Percentiles rank a stretch among this genome's conserved stretches.
These are phyloP conservation scores for Microcebus griseorufus DNA, from an alignment of 2,113 vertebrate genomes.

Conservation along the genomic window DNA sequence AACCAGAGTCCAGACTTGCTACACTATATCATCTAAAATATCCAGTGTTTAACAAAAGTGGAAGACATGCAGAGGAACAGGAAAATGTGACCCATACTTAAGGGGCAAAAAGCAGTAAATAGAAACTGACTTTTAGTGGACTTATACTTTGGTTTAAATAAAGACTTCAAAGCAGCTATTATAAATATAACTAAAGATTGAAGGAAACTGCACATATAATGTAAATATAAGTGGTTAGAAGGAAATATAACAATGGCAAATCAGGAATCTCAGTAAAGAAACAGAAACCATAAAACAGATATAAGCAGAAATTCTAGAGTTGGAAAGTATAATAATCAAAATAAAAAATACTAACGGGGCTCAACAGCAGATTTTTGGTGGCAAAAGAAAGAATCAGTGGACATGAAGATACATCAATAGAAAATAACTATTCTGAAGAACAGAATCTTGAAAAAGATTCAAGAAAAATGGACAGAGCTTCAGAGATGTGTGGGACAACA, in stretches of 20 bases:
- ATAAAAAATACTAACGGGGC: not conserved
- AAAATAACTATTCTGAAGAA: not conserved
- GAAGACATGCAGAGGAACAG: not conserved
- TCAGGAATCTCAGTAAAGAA: not conserved
- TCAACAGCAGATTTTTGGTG: not conserved
- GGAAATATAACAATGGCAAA: not conserved
- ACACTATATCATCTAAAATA: not conserved
- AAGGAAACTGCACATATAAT: not conserved
- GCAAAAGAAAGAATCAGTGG: not conserved
- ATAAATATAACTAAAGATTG: not conserved
- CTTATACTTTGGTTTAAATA: not conserved
- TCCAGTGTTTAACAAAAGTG: not conserved
- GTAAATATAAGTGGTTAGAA: not conserved
- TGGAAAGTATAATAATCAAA: conserved; percentile 14
- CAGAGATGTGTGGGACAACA: not conserved
- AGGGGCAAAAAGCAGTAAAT: not conserved
- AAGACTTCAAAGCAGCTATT: not conserved
- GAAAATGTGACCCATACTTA: not conserved
- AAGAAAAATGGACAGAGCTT: not conserved
- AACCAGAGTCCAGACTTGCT: not conserved
- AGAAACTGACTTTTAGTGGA: not conserved
- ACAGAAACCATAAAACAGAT: not conserved
- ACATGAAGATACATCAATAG: not conserved
- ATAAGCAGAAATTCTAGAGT: not conserved
- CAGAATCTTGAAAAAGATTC: not conserved